A percentile compares a stretch with the other conserved stretches of the same genome.
These are phyloP conservation scores for Epinephelus cyanopodus DNA, from an alignment of 2,113 vertebrate species.

Conservation along the genomic window DNA sequence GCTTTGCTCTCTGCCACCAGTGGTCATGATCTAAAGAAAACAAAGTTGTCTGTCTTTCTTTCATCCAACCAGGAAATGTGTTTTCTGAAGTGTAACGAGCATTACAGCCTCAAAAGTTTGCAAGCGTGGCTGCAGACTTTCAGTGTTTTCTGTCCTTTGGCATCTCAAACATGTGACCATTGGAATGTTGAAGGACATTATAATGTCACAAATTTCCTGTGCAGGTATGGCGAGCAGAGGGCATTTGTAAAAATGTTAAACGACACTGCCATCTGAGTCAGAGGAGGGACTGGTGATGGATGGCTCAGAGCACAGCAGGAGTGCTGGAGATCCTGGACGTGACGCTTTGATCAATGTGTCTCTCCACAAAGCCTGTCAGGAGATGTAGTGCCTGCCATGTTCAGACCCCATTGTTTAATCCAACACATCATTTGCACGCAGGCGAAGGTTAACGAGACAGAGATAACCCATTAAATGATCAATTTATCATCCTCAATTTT, in stretches of 20 bases:
- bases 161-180: neutral
- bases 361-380: conserved; percentile 25
- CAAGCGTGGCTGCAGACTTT: neutral
- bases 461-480: conserved; percentile 61
- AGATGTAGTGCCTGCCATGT: conserved; percentile 61
- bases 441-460: conserved; percentile 73
- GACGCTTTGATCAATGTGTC: conserved; percentile 74
- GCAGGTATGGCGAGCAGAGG: conserved; percentile 43
- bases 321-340: conserved; percentile 54
- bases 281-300: conserved; percentile 63
- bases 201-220: conserved; percentile 32
- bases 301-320: conserved; percentile 44
- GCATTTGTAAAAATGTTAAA: conserved; percentile 71
- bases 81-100: neutral
- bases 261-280: conserved; percentile 42
- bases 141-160: neutral
- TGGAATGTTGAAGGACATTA: conserved; percentile 46
- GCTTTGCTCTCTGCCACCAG: neutral
- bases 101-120: neutral
- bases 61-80: neutral
- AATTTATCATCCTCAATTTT: conserved; percentile 57
- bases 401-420: conserved; percentile 64
- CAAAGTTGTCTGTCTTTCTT: neutral
- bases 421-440: conserved; percentile 62
- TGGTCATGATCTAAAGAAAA: neutral